Evolutionary conservation across 2,113 vertebrate species (phyloP), one percentile per base, ranked within the genome.

Genomic region (Calonectris borealis): DNA sequence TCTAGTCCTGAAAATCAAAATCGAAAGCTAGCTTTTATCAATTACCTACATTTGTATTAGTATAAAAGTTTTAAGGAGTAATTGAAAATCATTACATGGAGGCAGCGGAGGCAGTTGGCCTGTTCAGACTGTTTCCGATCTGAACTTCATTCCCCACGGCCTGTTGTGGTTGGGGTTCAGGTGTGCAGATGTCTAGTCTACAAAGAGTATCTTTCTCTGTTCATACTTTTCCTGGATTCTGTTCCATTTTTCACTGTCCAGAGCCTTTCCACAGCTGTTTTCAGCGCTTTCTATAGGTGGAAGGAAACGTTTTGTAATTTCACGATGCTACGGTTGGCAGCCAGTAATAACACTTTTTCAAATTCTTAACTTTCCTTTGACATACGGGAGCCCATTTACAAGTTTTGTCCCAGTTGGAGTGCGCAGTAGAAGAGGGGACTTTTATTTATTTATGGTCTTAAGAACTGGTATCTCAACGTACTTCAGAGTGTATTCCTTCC

Each of bases 231-330:
- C 25, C 25, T 7, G 15, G 40, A 1, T 13, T 76, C 14, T 3
- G 3, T 48, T 32, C 10, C 12, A 1, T 16, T 31, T 38, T 40
- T 25, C 24, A 6, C 11, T 26, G 5, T 13, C 1, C 0, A 6
- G 24, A 60, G 27, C 58, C 49, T 42, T 72, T 26, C 60, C 36
- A n/a, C 15, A n/a, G 31, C 44, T 32, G 4, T 21, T 93, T 32
- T 8, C 75, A 62, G 46, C 1, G 1, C 54, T 44, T 71, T 18
- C 58, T 36, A 1, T 65, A 27, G 44, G 26, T 2, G 3, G 54
- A 42, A 38, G 20, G 21, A 68, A 76, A 17, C 1, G 3, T 38
- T 69, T 19, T 84, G 26, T 48, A 16, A 42, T 66, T 55, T 61
- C 49, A 31, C 44, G 32, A 3, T 12, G 46, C 40, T 32, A 6